Conservation (phyloP, 1,140 invertebrate genomes). For the Lepidotrigona ventralis region DNA sequence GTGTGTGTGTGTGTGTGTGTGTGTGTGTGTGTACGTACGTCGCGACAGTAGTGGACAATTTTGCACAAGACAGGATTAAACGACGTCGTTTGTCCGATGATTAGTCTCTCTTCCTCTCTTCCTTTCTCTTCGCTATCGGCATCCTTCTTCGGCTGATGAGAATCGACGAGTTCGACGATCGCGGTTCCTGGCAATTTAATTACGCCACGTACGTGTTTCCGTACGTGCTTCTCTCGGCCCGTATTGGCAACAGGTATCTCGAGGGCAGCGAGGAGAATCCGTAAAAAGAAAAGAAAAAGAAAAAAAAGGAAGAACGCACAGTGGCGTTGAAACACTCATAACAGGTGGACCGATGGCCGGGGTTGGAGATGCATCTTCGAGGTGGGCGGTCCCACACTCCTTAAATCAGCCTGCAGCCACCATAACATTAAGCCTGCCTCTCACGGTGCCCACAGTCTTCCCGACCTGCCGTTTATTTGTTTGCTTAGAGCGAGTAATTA, state of each 20-base stretch:
- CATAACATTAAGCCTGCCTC: conserved; percentile 71
- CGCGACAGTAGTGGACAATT: background rate
- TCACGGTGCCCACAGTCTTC: conserved; percentile 46
- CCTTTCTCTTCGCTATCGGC: background rate
- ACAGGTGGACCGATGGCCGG: conserved; percentile 69
- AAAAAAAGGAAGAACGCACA: conserved; percentile 38
- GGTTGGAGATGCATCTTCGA: conserved; percentile 72
- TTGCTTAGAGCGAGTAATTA: conserved; percentile 80
- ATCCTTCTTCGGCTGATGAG: background rate
- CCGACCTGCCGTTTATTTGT: conserved; percentile 74
- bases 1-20: too few species aligned
- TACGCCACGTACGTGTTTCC: conserved; percentile 27
- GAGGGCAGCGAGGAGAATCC: background rate
- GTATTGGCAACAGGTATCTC: conserved; percentile 20
- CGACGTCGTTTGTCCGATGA: background rate
- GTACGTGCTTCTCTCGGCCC: conserved; percentile 18
- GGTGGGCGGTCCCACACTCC: conserved; percentile 79
- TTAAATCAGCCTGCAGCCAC: conserved; percentile 78
- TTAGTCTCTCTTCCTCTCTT: background rate
- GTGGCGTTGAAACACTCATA: conserved; percentile 74
- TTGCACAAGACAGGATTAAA: background rate
- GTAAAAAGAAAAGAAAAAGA: too few species aligned
- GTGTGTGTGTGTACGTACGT: background rate
- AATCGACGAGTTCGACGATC: background rate
- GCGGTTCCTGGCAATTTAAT: conserved; percentile 31